phyloP scores from a whole-genome alignment of 2,113 vertebrate genomes.

The Circaetus cinerascens region DNA sequence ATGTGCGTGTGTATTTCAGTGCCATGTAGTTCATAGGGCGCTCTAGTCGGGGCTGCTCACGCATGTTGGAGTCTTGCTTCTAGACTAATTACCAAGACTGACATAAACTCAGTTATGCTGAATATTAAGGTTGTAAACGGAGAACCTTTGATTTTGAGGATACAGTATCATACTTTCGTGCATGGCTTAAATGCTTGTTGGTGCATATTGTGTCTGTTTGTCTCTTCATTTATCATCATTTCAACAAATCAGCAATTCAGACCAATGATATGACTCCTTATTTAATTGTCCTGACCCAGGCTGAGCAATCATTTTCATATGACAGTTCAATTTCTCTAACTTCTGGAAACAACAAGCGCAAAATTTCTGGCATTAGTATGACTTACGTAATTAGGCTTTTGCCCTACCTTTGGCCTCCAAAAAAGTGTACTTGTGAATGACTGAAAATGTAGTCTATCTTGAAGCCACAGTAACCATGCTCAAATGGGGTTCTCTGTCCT shows the following conservation, averaged over 20 bases:
- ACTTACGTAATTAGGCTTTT: neutral
- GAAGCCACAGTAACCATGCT: neutral
- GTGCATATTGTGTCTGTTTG: neutral
- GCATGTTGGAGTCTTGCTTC: neutral
- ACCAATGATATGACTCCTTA: neutral
- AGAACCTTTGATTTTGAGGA: neutral
- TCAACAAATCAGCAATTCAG: neutral
- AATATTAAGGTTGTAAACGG: fast-evolving
- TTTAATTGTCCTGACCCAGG: neutral
- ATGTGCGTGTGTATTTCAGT: fast-evolving
- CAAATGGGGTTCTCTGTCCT: neutral
- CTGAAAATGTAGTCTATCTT: neutral
- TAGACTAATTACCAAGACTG: neutral
- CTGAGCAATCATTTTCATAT: neutral
- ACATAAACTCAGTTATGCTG: neutral
- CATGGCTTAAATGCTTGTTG: neutral
- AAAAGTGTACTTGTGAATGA: neutral
- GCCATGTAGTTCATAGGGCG: fast-evolving
- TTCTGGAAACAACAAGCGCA: neutral
- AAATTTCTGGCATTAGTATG: neutral
- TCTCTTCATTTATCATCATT: fast-evolving
- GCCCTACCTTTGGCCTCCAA: neutral
- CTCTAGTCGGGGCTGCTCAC: neutral
- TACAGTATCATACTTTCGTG: fast-evolving
- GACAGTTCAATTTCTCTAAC: neutral